phyloP scores from a whole-genome alignment of 1,140 invertebrate genomes.

The Drosophila nebulosa region DNA sequence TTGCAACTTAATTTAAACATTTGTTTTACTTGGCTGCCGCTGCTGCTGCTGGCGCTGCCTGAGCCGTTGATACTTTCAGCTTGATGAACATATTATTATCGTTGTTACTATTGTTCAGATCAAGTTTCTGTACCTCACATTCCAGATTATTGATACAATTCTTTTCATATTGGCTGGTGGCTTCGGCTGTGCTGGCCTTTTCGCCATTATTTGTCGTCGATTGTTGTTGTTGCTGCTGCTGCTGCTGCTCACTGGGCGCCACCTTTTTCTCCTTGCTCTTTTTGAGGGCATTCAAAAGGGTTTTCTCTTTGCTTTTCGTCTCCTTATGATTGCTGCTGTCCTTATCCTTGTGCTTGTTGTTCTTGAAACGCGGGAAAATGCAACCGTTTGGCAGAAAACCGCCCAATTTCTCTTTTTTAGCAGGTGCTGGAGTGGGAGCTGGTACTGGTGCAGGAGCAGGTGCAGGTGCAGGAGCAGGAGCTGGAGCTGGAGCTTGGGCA shows the following conservation, averaged over 20 bases:
- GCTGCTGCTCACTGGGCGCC: slow-evolving; percentile 59
- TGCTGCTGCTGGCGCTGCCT: slow-evolving; percentile 49
- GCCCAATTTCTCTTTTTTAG: slow-evolving; percentile 78
- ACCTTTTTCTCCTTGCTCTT: slow-evolving; percentile 79
- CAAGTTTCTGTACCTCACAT: slow-evolving; percentile 74
- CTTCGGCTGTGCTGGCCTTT: slow-evolving; percentile 21
- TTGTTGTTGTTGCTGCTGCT: slow-evolving; percentile 3
- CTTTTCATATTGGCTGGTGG: slow-evolving; percentile 69
- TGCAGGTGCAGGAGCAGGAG: background rate
- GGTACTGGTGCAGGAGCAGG: slow-evolving; percentile 15
- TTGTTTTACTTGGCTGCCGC: slow-evolving; percentile 65
- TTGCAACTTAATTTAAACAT: slow-evolving; percentile 21
- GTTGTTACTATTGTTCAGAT: slow-evolving; percentile 63
- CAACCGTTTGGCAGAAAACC: slow-evolving; percentile 80
- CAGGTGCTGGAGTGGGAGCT: slow-evolving; percentile 37
- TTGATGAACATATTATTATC: slow-evolving; percentile 74
- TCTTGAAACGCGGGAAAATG: slow-evolving; percentile 80
- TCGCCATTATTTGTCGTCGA: slow-evolving; percentile 16
- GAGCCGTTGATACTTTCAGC: slow-evolving; percentile 61
- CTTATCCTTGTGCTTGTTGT: slow-evolving; percentile 79
- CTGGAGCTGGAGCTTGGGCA: background rate
- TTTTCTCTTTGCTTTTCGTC: slow-evolving; percentile 75
- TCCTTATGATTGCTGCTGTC: slow-evolving; percentile 75
- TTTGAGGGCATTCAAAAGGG: slow-evolving; percentile 74
- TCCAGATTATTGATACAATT: slow-evolving; percentile 79